Base-by-base conservation (phyloP, 2,888 invertebrate species). In the Agrilus biguttatus region DNA sequence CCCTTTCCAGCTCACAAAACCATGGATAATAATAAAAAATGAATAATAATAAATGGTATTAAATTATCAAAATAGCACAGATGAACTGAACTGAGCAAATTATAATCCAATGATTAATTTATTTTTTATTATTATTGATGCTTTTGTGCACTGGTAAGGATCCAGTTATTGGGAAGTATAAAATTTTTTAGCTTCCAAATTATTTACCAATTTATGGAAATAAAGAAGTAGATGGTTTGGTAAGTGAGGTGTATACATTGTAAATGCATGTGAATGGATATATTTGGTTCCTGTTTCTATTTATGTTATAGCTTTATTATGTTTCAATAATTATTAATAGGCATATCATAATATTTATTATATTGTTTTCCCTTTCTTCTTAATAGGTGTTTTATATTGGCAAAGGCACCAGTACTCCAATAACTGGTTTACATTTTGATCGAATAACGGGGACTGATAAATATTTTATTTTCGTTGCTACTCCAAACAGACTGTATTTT, bases 341-440 rank as follows among this genome's bases (percentile, higher is more conserved):
- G 3, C 10, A 28, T 28, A 28, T 10, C 12, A 44, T 33, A 8
- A 12, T 37, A 21, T 17, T 14, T 23, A 13, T 3, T 36, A 35
- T 12, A 14, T 5, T 23, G n/a, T 13, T 41, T 19, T 4, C 4
- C 32, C 14, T 48, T 43, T 45, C 47, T 51, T 51, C 41, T 53
- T 55, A 60, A 17, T 66, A 90, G 88, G 80, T 92, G 36, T 92
- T 89, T 59, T 90, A 90, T 65, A 75, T 92, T 51, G 89, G 89
- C 1, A 79, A 81, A 63, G 84, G 83, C 0, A 73, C 75, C 21
- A 73, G 77, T 37, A 83, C 79, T 45, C 81, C 87, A 0, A 86
- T 95, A 47, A 91, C 87, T n/a, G 90, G 89, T 0, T 69, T 95
- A 42, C 83, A 89, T 59, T 85, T 87, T 63, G 82, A 86, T 59